Conservation (phyloP, 1,140 invertebrate species). For the Drosophila miranda region DNA sequence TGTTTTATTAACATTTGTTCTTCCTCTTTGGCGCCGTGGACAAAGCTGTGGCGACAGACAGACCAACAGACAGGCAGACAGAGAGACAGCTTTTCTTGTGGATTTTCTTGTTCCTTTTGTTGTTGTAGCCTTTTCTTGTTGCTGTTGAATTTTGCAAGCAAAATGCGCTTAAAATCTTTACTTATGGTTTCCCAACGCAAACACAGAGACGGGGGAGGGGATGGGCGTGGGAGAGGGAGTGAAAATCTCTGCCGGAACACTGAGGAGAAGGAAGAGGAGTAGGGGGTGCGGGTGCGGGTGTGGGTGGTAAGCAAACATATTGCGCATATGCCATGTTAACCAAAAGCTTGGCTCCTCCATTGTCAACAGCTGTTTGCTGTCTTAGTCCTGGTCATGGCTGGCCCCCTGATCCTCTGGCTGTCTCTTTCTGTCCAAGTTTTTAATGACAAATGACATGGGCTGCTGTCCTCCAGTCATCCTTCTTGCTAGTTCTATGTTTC, state of each 20-base stretch:
- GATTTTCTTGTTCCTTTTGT: slow-evolving; percentile 32
- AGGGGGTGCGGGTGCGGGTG: background rate
- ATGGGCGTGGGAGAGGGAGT: background rate
- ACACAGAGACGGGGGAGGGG: slow-evolving; percentile 20
- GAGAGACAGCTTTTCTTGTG: slow-evolving; percentile 37
- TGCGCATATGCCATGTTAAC: slow-evolving; percentile 77
- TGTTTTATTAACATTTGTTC: slow-evolving; percentile 44
- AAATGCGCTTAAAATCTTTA: slow-evolving; percentile 77
- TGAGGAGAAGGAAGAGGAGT: background rate
- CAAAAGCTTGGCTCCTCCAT: slow-evolving; percentile 72
- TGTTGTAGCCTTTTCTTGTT: slow-evolving; percentile 28
- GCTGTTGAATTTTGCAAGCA: slow-evolving; percentile 52
- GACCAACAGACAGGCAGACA: background rate
- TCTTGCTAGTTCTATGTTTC: slow-evolving; percentile 12
- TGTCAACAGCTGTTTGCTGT: slow-evolving; percentile 76
- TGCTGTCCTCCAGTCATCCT: slow-evolving; percentile 14
- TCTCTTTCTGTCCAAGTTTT: slow-evolving; percentile 53
- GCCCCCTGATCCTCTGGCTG: slow-evolving; percentile 15
- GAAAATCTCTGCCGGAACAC: slow-evolving; percentile 35
- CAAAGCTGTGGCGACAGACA: slow-evolving; percentile 3
- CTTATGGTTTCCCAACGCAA: slow-evolving; percentile 67
- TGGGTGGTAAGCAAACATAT: slow-evolving; percentile 63
- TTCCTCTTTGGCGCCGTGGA: slow-evolving; percentile 14
- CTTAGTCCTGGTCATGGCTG: slow-evolving; percentile 37
- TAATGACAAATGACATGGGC: slow-evolving; percentile 75